Percentiles rank a stretch among this genome's conserved stretches.
These are phyloP conservation scores for Tolypeutes matacus DNA, from an alignment of 2,797 vertebrate species.

Conservation along the genomic window DNA sequence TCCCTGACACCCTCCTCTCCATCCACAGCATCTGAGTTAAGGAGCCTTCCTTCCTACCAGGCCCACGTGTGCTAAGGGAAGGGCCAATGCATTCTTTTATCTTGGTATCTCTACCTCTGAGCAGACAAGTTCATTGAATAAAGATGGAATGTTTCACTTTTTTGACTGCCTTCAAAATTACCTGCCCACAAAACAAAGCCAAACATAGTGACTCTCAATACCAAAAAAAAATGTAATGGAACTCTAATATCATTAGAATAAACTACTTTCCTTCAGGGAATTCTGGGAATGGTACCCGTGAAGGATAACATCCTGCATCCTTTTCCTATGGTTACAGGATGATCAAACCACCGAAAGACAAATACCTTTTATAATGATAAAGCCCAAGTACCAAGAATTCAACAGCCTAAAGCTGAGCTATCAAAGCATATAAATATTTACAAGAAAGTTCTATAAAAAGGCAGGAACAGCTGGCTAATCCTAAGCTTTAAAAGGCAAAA, in stretches of 20 bases:
- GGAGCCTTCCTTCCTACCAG: not conserved
- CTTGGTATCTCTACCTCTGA: not conserved
- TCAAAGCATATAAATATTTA: constrained; percentile 64
- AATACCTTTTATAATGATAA: constrained; percentile 11
- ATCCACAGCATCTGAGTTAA: not conserved
- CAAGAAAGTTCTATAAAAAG: constrained; percentile 53
- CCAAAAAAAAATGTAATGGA: not conserved
- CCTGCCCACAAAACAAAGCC: constrained; percentile 56
- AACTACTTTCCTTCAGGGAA: not conserved
- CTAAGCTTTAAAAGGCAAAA: constrained; percentile 58
- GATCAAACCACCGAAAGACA: not conserved
- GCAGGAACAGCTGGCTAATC: constrained; percentile 48
- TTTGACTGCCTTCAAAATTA: constrained; percentile 25
- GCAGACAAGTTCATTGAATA: constrained; percentile 33
- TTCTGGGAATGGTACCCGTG: not conserved
- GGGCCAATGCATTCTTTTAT: not conserved
- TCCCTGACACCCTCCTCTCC: not conserved
- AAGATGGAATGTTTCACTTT: constrained; percentile 55
- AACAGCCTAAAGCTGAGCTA: constrained; percentile 26
- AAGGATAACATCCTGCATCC: not conserved
- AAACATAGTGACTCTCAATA: constrained; percentile 3
- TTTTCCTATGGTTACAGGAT: not conserved
- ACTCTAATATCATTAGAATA: not conserved
- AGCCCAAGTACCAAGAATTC: not conserved
- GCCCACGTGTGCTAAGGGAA: not conserved